Conservation (phyloP, 2,113 vertebrate species). For the Crotalus viridis region DNA sequence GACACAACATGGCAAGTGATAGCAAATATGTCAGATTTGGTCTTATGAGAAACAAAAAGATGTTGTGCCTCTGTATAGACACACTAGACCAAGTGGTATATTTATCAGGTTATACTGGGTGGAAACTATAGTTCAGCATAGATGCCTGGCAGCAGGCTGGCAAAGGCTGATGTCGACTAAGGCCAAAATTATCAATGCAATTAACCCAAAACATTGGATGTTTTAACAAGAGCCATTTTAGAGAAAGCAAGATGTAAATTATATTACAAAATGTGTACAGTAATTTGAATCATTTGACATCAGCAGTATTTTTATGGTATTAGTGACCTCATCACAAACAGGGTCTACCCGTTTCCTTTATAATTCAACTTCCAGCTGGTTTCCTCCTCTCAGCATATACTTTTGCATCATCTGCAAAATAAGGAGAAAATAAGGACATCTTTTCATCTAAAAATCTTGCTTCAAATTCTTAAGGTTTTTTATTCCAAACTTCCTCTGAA, state of each 20-base stretch:
- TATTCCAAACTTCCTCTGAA: conserved; percentile 58
- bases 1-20: neutral
- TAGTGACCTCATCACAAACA: conserved; percentile 25
- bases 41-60: neutral
- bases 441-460: conserved; percentile 39
- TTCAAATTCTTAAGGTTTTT: conserved; percentile 7
- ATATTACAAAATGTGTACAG: neutral
- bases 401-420: conserved; percentile 55
- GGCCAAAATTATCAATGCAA: neutral
- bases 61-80: neutral
- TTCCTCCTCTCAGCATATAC: conserved; percentile 35
- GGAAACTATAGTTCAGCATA: neutral
- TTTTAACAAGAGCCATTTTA: neutral
- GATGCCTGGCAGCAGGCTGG: neutral
- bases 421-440: conserved; percentile 54
- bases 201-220: conserved; percentile 11
- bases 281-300: conserved; percentile 11
- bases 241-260: conserved; percentile 1
- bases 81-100: neutral
- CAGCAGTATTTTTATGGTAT: conserved; percentile 11
- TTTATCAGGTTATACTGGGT: neutral
- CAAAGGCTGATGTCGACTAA: neutral
- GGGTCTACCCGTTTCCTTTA: conserved; percentile 54
- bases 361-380: conserved; percentile 48
- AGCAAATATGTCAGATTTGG: neutral